Evolutionary conservation across 2,797 vertebrate species (phyloP).

Genomic region (Antrozous pallidus): DNA sequence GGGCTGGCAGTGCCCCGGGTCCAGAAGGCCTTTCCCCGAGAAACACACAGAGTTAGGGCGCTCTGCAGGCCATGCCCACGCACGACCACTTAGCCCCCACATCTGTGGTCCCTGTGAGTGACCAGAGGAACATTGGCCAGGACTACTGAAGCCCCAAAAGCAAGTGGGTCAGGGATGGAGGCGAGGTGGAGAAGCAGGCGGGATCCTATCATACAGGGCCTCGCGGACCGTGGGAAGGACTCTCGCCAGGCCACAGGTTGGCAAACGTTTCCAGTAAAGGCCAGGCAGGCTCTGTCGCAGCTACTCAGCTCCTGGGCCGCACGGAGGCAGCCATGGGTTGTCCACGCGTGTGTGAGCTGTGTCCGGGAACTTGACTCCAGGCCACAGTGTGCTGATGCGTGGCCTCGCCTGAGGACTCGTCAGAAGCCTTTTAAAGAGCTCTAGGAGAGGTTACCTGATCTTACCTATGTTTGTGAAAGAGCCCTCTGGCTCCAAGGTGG

Average conservation of each 20-base stretch:
- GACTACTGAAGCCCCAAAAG: not conserved
- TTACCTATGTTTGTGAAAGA: not conserved
- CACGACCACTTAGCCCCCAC: rapidly evolving
- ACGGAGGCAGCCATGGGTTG: not conserved
- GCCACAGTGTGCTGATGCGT: not conserved
- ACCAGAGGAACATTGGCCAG: not conserved
- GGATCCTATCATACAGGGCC: not conserved
- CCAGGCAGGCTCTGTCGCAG: not conserved
- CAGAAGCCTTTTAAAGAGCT: not conserved
- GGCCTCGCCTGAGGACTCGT: not conserved
- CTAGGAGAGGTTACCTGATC: not conserved
- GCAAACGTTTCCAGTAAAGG: not conserved
- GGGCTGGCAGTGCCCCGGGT: not conserved
- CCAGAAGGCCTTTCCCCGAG: not conserved
- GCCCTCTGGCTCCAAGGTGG: not conserved
- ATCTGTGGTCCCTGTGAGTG: not conserved
- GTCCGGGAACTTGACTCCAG: not conserved
- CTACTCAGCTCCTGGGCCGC: not conserved
- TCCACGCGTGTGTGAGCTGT: rapidly evolving
- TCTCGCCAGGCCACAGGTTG: not conserved
- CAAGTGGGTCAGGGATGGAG: not conserved
- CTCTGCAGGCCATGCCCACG: rapidly evolving
- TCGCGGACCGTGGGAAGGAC: not conserved
- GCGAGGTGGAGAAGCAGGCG: not conserved
- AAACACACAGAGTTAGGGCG: not conserved